Base-by-base conservation (phyloP, 92 coral and sea anemone species). In the Actinernus sp. region DNA sequence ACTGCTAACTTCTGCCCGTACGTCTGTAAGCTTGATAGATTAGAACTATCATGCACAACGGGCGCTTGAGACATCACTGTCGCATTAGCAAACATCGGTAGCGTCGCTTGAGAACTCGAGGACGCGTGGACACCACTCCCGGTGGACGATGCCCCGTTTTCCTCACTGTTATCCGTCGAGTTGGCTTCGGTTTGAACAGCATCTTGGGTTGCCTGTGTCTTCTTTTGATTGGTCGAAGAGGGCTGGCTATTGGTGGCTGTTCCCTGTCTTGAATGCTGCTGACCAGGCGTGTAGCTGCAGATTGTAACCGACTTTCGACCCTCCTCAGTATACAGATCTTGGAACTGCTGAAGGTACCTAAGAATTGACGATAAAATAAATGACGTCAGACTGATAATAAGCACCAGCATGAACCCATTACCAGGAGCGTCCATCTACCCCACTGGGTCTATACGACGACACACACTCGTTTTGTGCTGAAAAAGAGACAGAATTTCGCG, bases 241-340 rank as follows among this genome's bases (percentile, higher is more conserved):
- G 52, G 19, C 18, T 18, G 5, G 19, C 17, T 18, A 76, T 36
- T 88, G 26, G 88, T 72, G 22, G 76, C 77, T 0, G 86, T 73
- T 26, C 84, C 76, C 9, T 32, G 61, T 34, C 52, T 76, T 1
- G 67, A 83, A n/a, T 77, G 65, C n/a, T n/a, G n/a, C 41, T 89
- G 91, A 11, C 89, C 87, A 21, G 97, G 98, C 54, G 79, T 86
- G 62, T 82, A 93, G 79, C 86, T 93, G 48, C 87, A 86, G 22
- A 93, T 93, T 58, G 86, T 93, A 19, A 93, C 98, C 41, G 97
- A 90, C 61, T 93, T 93, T 10, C 98, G 86, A 0, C 98, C 98
- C 36, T 93, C 98, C 53, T 93, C 98, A 10, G 98, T 93, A 85
- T 93, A 93, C 26, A 93, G 63, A 79, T 93, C 98, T 83, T 93